These are phyloP conservation scores for Sebastolobus alascanus DNA, from an alignment of 2,797 vertebrate genomes.

Conservation along the genomic window DNA sequence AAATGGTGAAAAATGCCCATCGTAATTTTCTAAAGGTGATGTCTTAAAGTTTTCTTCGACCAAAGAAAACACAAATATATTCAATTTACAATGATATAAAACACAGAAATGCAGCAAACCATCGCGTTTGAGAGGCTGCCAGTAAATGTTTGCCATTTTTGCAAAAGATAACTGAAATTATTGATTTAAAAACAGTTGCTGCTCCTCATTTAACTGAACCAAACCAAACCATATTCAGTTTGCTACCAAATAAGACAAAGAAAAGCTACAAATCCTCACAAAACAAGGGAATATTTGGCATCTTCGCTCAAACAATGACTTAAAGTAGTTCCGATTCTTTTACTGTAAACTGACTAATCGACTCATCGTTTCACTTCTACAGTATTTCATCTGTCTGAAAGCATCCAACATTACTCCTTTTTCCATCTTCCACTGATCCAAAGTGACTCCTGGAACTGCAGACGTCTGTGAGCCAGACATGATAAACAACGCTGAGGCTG, in stretches of 20 bases:
- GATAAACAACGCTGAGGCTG: slow-evolving; percentile 62
- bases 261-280: slow-evolving; percentile 11
- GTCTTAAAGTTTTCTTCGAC: neutral
- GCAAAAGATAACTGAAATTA: neutral
- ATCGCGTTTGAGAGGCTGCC: neutral
- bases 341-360: neutral
- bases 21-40: neutral
- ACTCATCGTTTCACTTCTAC: neutral
- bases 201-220: neutral
- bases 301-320: neutral
- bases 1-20: neutral
- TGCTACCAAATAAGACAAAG: neutral
- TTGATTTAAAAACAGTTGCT: neutral
- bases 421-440: slow-evolving; percentile 43
- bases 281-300: neutral
- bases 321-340: neutral
- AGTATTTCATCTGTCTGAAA: slow-evolving; percentile 33
- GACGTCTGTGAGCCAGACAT: slow-evolving; percentile 48
- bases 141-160: neutral
- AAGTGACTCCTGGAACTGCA: slow-evolving; percentile 54
- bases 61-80: neutral
- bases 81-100: neutral
- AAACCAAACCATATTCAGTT: neutral
- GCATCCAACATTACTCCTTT: slow-evolving; percentile 22
- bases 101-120: neutral